These are phyloP conservation scores for Protobothrops flavoviridis DNA, from an alignment of 2,113 vertebrate species.

Conservation along the genomic window DNA sequence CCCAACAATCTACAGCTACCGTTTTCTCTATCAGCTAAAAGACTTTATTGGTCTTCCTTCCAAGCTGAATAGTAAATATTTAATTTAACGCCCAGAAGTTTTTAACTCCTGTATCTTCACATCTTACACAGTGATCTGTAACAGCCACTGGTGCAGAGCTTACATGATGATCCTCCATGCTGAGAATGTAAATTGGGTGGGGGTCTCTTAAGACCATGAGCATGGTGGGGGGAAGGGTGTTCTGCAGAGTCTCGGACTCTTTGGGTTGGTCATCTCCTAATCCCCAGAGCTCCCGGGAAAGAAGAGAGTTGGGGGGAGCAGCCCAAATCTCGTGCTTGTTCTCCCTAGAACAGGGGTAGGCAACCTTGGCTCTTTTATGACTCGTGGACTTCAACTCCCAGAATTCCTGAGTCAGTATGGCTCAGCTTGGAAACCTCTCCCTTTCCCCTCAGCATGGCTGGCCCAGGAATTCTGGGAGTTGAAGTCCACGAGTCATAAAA, in stretches of 20 bases:
- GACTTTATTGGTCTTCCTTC: neutral
- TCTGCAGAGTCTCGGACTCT: neutral
- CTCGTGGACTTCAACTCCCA: too few relatives aligned
- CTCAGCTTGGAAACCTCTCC: too few relatives aligned
- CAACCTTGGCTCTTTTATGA: too few relatives aligned
- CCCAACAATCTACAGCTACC: too few relatives aligned
- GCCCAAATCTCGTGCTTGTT: neutral
- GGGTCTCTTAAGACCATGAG: neutral
- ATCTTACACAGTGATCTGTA: neutral
- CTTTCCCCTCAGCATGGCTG: too few relatives aligned
- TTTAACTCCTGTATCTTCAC: neutral
- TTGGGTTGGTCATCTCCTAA: neutral
- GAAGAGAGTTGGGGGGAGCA: neutral
- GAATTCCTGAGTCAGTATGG: too few relatives aligned
- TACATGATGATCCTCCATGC: neutral
- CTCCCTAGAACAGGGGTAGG: too few relatives aligned
- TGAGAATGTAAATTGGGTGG: neutral
- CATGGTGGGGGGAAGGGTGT: neutral
- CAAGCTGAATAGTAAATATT: neutral
- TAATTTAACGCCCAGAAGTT: neutral
- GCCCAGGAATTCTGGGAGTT: too few relatives aligned
- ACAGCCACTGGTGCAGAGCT: neutral
- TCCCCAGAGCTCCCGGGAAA: neutral
- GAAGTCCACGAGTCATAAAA: too few relatives aligned
- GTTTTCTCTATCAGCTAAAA: too few relatives aligned